phyloP scores from a whole-genome alignment of 2,888 invertebrate species.

The Brachyptera putata region DNA sequence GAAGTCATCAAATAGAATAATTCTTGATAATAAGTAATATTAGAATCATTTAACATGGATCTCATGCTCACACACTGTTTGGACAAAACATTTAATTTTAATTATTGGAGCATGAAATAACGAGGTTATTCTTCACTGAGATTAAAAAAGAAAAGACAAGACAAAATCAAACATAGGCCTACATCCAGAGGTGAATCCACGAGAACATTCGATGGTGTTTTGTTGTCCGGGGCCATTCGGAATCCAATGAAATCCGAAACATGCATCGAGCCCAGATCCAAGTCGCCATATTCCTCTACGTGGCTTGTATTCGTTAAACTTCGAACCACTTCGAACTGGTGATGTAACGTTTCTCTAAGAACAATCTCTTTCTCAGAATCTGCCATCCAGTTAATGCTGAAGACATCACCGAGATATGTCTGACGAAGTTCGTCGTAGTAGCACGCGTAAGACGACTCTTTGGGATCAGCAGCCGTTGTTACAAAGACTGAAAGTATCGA shows the following conservation, averaged over 20 bases:
- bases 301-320: conserved; percentile 54
- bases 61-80: no score
- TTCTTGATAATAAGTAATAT: no score
- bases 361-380: conserved; percentile 46
- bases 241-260: conserved; percentile 39
- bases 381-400: conserved; percentile 59
- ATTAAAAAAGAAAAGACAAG: background rate
- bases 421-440: conserved; percentile 50
- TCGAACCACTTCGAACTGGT: conserved; percentile 51
- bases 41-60: no score
- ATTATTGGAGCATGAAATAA: no score
- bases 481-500: conserved; percentile 49
- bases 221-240: background rate
- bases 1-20: no score
- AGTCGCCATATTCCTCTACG: conserved; percentile 54
- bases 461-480: conserved; percentile 54
- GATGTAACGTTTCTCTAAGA: conserved; percentile 47
- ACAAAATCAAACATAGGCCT: no score
- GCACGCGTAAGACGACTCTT: conserved; percentile 57
- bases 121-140: no score
- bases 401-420: conserved; percentile 56
- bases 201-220: background rate
- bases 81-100: no score
- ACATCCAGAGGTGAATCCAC: background rate
- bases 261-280: conserved; percentile 39